phyloP scores from a whole-genome alignment of 2,888 invertebrate genomes.

The Callinectes sapidus region DNA sequence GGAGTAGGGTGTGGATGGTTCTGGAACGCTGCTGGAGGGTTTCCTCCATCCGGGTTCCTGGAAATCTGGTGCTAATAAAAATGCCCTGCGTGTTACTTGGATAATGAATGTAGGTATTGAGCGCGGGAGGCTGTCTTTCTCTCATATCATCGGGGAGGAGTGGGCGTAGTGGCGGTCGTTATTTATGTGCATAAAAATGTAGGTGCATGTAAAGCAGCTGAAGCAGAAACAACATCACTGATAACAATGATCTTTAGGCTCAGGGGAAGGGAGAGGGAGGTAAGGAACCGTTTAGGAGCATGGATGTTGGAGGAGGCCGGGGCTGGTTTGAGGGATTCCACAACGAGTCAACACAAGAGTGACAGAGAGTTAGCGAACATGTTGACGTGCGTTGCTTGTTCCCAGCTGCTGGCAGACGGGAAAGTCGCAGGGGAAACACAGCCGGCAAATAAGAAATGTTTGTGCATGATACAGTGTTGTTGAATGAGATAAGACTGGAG shows the following conservation, averaged over 20 bases:
- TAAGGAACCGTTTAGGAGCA: neutral
- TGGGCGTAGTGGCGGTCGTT: neutral
- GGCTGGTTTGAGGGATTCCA: constrained; percentile 5
- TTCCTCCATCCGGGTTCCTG: neutral
- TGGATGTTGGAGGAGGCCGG: neutral
- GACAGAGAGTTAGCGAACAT: constrained; percentile 4
- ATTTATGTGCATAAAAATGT: neutral
- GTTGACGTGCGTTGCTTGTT: constrained; percentile 30
- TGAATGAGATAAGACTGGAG: constrained; percentile 24
- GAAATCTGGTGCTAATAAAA: neutral
- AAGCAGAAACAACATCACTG: constrained; percentile 23
- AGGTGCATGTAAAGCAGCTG: neutral
- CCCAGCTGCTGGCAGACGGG: constrained; percentile 12
- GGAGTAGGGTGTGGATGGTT: neutral
- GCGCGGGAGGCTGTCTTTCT: neutral
- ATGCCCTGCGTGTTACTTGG: neutral
- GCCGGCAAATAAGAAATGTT: constrained; percentile 1
- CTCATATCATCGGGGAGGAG: neutral
- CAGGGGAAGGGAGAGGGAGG: neutral
- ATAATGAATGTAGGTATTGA: neutral
- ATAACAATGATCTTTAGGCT: neutral
- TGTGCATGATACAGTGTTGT: constrained; percentile 28
- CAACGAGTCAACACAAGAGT: constrained; percentile 27
- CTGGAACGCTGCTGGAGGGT: neutral
- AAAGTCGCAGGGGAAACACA: neutral